Percentiles rank a stretch among this genome's conserved stretches.
Evolutionary conservation across 2,113 vertebrate species (phyloP).

Genomic region (Myxocyprinus asiaticus): DNA sequence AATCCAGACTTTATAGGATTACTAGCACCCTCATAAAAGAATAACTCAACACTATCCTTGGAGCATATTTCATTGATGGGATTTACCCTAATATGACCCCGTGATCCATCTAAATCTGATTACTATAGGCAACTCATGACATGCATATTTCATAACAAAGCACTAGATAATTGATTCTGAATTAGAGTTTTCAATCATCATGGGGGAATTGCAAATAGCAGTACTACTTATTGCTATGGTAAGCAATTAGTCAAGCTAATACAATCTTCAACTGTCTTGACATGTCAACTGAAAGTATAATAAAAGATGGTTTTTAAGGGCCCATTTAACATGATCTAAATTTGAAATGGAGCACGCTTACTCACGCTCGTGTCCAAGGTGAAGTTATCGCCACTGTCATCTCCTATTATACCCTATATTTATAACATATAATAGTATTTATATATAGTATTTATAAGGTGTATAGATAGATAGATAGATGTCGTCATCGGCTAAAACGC

Average conservation of each 20-base stretch:
- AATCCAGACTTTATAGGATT: conserved; percentile 76
- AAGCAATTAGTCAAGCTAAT: conserved; percentile 6
- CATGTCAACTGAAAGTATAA: not conserved
- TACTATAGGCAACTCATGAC: conserved; percentile 38
- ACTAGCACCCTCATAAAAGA: conserved; percentile 64
- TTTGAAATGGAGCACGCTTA: too few relatives aligned
- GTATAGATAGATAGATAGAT: too few relatives aligned
- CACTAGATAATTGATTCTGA: conserved; percentile 2
- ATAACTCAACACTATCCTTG: conserved; percentile 60
- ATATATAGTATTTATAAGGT: too few relatives aligned
- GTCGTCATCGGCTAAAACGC: too few relatives aligned
- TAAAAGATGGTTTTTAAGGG: too few relatives aligned
- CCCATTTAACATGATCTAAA: too few relatives aligned
- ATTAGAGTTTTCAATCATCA: conserved; percentile 19
- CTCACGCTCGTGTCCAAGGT: too few relatives aligned
- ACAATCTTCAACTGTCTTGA: not conserved
- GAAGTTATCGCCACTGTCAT: too few relatives aligned
- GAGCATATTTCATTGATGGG: conserved; percentile 66
- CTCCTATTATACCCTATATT: too few relatives aligned
- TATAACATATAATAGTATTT: too few relatives aligned
- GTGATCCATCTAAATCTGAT: conserved; percentile 59
- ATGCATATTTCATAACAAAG: conserved; percentile 30
- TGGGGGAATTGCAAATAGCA: not conserved
- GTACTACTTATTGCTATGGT: not conserved
- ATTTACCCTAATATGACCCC: conserved; percentile 68